phyloP scores from a whole-genome alignment of 2,888 invertebrate genomes.

The Melieria crassipennis region DNA sequence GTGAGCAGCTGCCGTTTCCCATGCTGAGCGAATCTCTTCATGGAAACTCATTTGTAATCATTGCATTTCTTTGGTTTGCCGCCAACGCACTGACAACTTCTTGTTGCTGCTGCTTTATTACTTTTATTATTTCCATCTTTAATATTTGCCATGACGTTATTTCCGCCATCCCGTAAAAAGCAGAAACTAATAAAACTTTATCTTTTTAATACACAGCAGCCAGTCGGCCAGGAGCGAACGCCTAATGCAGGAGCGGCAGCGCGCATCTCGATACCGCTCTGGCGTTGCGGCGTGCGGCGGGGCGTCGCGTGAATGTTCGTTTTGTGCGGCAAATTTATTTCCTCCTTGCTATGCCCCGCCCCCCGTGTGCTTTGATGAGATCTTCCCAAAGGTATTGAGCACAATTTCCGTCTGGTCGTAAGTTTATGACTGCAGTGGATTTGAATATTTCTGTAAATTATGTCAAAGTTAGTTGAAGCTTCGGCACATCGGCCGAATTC shows the following conservation, averaged over 20 bases:
- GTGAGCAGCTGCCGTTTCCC: too few relatives aligned
- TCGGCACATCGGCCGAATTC: too few relatives aligned
- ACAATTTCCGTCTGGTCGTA: constrained; percentile 36
- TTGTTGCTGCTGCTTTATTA: constrained; percentile 32
- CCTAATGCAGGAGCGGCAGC: too few relatives aligned
- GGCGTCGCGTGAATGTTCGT: background rate
- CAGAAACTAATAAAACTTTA: constrained; percentile 51
- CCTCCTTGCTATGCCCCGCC: background rate
- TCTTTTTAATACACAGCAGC: constrained; percentile 40
- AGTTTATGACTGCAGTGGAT: constrained; percentile 34
- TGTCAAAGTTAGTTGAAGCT: constrained; percentile 3
- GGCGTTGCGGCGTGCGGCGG: too few relatives aligned
- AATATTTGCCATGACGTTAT: constrained; percentile 40
- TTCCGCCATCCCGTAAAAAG: background rate
- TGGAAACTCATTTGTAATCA: constrained; percentile 14
- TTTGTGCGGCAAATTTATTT: constrained; percentile 26
- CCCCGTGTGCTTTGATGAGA: too few relatives aligned
- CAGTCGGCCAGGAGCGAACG: too few relatives aligned
- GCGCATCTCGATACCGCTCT: too few relatives aligned
- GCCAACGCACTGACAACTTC: background rate
- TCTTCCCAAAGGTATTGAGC: constrained; percentile 35
- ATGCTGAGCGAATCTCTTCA: too few relatives aligned
- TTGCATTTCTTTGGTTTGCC: constrained; percentile 27
- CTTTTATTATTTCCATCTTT: constrained; percentile 37
- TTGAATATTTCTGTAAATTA: constrained; percentile 28